Evolutionary conservation across 2,113 vertebrate genomes (phyloP).

Genomic region (cattle (Bos taurus)): DNA sequence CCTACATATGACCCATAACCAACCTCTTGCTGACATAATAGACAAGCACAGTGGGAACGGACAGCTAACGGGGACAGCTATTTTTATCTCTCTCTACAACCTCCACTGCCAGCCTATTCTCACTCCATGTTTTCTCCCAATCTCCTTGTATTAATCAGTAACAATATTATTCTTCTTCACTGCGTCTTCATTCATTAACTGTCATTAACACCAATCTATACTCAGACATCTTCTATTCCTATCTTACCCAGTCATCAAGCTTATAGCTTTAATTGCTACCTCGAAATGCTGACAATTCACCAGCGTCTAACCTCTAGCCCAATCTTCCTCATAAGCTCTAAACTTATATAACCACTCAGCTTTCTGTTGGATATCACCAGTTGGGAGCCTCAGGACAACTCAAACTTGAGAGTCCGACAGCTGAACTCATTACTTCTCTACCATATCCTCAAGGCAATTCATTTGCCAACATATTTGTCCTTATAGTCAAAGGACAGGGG

Average conservation of each 20-base stretch:
- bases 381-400: fast-evolving
- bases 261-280: neutral
- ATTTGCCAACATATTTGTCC: neutral
- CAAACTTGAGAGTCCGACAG: neutral
- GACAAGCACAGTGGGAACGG: neutral
- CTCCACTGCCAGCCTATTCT: neutral
- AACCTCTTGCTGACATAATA: neutral
- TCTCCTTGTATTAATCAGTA: neutral
- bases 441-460: neutral
- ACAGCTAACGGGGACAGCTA: fast-evolving
- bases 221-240: neutral
- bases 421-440: neutral
- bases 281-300: neutral
- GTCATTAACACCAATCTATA: neutral
- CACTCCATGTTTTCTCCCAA: neutral
- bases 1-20: fast-evolving
- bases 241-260: neutral
- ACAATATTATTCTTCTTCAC: neutral
- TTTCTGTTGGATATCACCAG: neutral
- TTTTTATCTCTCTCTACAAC: neutral
- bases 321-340: neutral
- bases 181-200: neutral
- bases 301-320: neutral
- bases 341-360: neutral
- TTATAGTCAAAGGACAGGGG: neutral